Evolutionary conservation across 2,113 vertebrate species (phyloP).

Genomic region (Cebus imitator): DNA sequence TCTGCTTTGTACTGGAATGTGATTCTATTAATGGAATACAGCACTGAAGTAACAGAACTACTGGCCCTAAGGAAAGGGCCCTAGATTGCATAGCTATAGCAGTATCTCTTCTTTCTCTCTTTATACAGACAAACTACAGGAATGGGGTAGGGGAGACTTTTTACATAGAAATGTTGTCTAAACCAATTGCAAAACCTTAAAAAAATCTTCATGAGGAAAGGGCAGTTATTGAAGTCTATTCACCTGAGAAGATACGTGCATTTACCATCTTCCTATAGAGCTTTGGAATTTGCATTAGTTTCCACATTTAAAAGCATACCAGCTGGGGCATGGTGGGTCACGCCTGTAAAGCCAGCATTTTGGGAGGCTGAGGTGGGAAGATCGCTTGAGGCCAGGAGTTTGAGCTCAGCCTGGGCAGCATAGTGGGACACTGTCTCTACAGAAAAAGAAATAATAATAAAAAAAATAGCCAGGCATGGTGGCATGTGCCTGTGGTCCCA

Average conservation of each 20-base stretch:
- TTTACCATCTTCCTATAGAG: background rate
- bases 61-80: background rate
- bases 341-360: too few relatives aligned
- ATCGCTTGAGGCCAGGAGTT: too few relatives aligned
- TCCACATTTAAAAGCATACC: background rate
- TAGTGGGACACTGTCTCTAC: too few relatives aligned
- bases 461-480: too few relatives aligned
- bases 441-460: too few relatives aligned
- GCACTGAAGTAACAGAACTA: background rate
- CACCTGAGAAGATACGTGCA: background rate
- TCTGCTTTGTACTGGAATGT: conserved; percentile 64
- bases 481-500: too few relatives aligned
- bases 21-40: conserved; percentile 65
- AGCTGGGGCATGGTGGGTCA: too few relatives aligned
- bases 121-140: background rate
- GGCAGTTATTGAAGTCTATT: background rate
- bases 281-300: background rate
- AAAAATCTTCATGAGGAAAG: background rate
- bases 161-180: background rate
- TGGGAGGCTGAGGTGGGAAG: too few relatives aligned
- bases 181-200: background rate
- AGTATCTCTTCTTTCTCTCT: background rate
- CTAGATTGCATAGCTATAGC: background rate
- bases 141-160: background rate
- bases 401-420: too few relatives aligned